Base-by-base conservation (phyloP, 2,888 invertebrate species). In the Aproaerema taeniolella region DNA sequence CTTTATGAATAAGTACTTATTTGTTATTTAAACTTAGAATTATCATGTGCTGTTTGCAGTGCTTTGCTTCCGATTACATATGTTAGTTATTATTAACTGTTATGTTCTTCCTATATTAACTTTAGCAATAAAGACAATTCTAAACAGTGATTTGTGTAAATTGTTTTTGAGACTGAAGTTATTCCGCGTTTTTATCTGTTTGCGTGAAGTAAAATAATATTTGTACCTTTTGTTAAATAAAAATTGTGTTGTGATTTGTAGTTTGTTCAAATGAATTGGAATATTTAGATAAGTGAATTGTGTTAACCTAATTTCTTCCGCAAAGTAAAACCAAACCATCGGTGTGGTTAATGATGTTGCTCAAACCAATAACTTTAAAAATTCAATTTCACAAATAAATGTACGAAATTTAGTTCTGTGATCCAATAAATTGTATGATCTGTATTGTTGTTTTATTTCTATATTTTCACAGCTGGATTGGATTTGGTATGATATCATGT, bases 371-470 rank as follows among this genome's bases (percentile, higher is more conserved):
- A 71, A 77, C 68, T 77, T 75, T 73, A 73, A 71, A 60, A 67
- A n/a, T n/a, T n/a, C 53, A 66, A 20, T 68, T 77, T 78, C n/a
- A n/a, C n/a, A 80, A 77, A 61, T 61, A 76, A 65, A 65, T 77
- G 66, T 79, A 79, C 67, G 68, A 73, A 71, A 74, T 79, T 80
- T 81, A 75, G 78, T 82, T 80, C 71, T 81, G 80, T 81, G 79
- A 81, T 82, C 73, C 67, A 80, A 74, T 75, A 73, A 79, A 72
- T 64, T 71, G 70, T 71, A 69, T 72, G 67, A 74, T 69, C 67
- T 73, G 58, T 64, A 59, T 49, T 42, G 20, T 32, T 50, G 56
- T 64, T 67, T 68, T 31, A 54, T 59, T 63, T 44, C 2, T 31
- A 26, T n/a, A n/a, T n/a, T n/a, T n/a, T n/a, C n/a, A n/a, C n/a